Evolutionary conservation across 2,888 invertebrate species (phyloP).

Genomic region (Limnephilus lunatus): DNA sequence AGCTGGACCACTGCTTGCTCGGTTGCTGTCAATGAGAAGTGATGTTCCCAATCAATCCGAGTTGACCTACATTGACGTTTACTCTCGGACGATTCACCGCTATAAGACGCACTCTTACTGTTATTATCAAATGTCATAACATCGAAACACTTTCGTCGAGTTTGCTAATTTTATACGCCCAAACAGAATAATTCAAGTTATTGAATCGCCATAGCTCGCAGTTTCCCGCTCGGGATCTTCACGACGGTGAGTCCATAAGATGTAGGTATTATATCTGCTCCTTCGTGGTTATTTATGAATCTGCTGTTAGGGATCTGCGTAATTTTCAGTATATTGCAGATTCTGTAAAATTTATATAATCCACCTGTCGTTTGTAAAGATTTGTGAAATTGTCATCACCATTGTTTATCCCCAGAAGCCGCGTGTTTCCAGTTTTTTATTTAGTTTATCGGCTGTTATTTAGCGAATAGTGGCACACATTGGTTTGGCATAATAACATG

Average conservation of each 20-base stretch:
- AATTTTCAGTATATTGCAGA: not conserved
- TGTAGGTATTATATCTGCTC: not conserved
- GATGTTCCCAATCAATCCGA: constrained; percentile 23
- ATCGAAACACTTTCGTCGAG: constrained; percentile 9
- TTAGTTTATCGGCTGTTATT: not conserved
- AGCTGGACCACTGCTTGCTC: constrained; percentile 1
- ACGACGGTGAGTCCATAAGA: not conserved
- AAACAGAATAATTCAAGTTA: not conserved
- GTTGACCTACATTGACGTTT: constrained; percentile 14
- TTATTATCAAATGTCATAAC: not conserved
- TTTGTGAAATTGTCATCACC: not conserved
- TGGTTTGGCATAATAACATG: not conserved
- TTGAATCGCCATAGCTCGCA: not conserved
- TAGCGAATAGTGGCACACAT: not conserved
- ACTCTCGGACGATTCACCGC: constrained; percentile 2
- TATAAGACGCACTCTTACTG: not conserved
- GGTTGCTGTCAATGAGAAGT: constrained; percentile 18
- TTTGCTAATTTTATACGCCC: not conserved
- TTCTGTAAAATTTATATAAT: not conserved
- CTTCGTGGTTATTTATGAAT: not conserved
- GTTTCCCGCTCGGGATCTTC: not conserved
- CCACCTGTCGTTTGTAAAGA: not conserved
- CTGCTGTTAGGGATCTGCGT: not conserved
- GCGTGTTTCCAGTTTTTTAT: not conserved
- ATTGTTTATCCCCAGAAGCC: not conserved